These are phyloP conservation scores for Brachionus asplanchnoidis DNA, from an alignment of 1,140 invertebrate species.

Conservation along the genomic window DNA sequence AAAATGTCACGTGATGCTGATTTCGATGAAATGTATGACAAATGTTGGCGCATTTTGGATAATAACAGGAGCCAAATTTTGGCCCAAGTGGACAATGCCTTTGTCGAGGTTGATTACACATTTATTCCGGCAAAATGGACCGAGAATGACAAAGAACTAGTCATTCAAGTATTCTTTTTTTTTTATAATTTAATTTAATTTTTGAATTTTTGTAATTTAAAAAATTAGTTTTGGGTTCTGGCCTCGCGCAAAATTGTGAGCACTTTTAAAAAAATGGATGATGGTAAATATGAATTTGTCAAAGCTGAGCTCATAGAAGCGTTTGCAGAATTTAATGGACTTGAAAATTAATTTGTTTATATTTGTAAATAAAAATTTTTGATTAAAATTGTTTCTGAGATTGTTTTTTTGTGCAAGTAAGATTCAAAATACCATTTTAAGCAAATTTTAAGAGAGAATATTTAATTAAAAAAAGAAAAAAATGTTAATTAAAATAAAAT, in stretches of 20 bases:
- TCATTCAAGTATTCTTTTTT: background rate
- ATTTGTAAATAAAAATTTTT: background rate
- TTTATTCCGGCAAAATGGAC: background rate
- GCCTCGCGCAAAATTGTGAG: background rate
- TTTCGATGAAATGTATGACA: background rate
- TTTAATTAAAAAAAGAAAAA: too few relatives aligned
- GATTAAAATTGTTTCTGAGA: too few relatives aligned
- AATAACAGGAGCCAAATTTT: background rate
- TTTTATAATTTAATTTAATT: background rate
- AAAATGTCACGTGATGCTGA: background rate
- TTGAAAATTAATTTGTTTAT: background rate
- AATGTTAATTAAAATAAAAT: too few relatives aligned
- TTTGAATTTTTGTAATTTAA: background rate
- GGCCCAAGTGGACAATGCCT: background rate
- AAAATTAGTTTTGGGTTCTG: background rate
- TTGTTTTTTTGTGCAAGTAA: too few relatives aligned
- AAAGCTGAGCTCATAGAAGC: background rate
- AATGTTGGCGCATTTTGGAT: background rate
- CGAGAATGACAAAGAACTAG: background rate
- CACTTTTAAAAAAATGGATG: background rate
- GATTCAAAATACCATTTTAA: too few relatives aligned
- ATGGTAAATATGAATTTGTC: background rate
- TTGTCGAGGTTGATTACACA: background rate
- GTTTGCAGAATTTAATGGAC: background rate
- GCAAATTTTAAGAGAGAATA: too few relatives aligned